A percentile compares a stretch with the other conserved stretches of the same genome.
Evolutionary conservation across 2,888 invertebrate species (phyloP).

Genomic region (Drosophila mettleri): DNA sequence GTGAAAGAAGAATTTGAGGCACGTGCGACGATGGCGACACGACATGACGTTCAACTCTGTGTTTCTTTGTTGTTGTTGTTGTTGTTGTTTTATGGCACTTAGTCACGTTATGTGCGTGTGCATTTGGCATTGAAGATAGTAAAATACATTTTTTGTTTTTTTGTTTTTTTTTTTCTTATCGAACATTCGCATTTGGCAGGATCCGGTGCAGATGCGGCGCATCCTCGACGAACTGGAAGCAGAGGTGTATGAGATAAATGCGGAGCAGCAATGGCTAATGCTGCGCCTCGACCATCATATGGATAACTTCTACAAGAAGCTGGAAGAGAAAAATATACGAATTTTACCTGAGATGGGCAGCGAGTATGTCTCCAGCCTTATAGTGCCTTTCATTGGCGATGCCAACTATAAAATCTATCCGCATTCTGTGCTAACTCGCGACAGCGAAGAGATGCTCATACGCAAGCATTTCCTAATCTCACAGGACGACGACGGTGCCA

Average conservation of each 20-base stretch:
- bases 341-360: slow-evolving; percentile 68
- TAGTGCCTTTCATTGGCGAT: slow-evolving; percentile 76
- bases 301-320: slow-evolving; percentile 73
- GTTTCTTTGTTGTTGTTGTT: neutral
- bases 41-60: neutral
- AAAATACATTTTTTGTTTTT: slow-evolving; percentile 3
- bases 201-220: slow-evolving; percentile 75
- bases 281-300: slow-evolving; percentile 74
- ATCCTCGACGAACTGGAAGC: slow-evolving; percentile 81
- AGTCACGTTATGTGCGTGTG: slow-evolving; percentile 7
- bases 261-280: slow-evolving; percentile 80
- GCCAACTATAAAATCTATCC: slow-evolving; percentile 66
- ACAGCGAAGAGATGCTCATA: slow-evolving; percentile 78
- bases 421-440: slow-evolving; percentile 68
- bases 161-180: too few relatives aligned
- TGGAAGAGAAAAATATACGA: slow-evolving; percentile 67
- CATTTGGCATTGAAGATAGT: neutral
- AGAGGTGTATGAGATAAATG: slow-evolving; percentile 83
- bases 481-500: slow-evolving; percentile 60
- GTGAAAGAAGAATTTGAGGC: slow-evolving; percentile 14
- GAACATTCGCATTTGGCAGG: slow-evolving; percentile 46
- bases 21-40: slow-evolving; percentile 6
- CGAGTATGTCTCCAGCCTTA: slow-evolving; percentile 70
- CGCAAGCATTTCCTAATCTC: slow-evolving; percentile 77
- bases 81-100: slow-evolving; percentile 26